phyloP scores from a whole-genome alignment of 2,797 vertebrate species.

The Macroramphosus scolopax region DNA sequence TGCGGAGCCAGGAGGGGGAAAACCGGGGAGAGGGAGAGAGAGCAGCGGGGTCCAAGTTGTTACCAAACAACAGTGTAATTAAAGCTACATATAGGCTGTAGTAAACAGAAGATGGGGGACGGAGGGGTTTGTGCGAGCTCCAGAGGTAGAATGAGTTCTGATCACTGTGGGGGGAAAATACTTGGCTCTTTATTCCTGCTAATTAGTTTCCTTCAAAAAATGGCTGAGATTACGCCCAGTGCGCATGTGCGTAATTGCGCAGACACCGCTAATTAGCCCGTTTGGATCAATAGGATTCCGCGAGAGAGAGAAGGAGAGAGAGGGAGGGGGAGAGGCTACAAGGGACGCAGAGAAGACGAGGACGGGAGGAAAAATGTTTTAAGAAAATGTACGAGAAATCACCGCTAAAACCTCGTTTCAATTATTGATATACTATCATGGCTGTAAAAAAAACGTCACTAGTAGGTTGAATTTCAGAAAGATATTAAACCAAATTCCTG shows the following conservation, averaged over 20 bases:
- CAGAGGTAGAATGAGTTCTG: conserved; percentile 81
- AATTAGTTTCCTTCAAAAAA: conserved; percentile 83
- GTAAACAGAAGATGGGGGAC: conserved; percentile 74
- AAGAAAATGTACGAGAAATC: conserved; percentile 32
- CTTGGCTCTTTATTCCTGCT: conserved; percentile 81
- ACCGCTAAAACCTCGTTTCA: conserved; percentile 11
- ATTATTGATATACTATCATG: not conserved
- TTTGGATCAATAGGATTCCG: conserved; percentile 81
- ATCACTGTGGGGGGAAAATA: conserved; percentile 77
- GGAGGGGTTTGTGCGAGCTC: conserved; percentile 77
- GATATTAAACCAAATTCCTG: too few species aligned
- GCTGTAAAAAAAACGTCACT: not conserved
- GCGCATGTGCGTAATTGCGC: conserved; percentile 81
- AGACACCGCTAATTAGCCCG: conserved; percentile 79
- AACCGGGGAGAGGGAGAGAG: conserved; percentile 55
- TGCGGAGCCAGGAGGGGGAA: conserved; percentile 60
- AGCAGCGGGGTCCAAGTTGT: conserved; percentile 75
- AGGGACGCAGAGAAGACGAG: conserved; percentile 44
- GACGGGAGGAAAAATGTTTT: conserved; percentile 30
- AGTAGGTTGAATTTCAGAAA: not conserved
- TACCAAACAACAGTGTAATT: conserved; percentile 75
- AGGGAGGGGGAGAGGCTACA: conserved; percentile 30
- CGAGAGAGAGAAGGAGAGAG: conserved; percentile 56
- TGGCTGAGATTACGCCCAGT: conserved; percentile 76
- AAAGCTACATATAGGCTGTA: conserved; percentile 77